Evolutionary conservation across 2,888 invertebrate genomes (phyloP).

Genomic region (Drosophila paramelanica): DNA sequence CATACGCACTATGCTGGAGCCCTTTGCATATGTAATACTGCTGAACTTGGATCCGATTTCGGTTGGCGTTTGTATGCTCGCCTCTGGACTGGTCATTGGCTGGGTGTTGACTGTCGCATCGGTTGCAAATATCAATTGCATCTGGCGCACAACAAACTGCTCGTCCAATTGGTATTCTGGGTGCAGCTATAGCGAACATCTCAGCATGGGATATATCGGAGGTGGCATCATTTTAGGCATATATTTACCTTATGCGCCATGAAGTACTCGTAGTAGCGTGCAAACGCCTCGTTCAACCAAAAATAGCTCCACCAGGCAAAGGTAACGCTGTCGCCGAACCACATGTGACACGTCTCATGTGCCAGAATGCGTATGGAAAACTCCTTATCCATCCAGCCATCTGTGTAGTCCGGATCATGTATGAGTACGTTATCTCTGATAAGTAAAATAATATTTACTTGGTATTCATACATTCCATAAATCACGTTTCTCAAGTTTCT

Average conservation of each 20-base stretch:
- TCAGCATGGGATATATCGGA: neutral
- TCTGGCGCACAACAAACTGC: conserved; percentile 89
- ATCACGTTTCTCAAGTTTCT: too few species aligned
- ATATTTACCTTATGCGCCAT: conserved; percentile 81
- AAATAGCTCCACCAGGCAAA: conserved; percentile 86
- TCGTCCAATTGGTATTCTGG: conserved; percentile 88
- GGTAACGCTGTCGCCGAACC: conserved; percentile 88
- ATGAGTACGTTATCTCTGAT: conserved; percentile 70
- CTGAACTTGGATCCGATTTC: conserved; percentile 87
- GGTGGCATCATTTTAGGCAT: neutral
- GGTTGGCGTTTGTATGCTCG: conserved; percentile 86
- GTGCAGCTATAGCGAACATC: conserved; percentile 87
- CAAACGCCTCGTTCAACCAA: conserved; percentile 89
- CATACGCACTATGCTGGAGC: conserved; percentile 88
- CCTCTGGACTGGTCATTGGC: conserved; percentile 86
- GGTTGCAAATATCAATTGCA: conserved; percentile 87
- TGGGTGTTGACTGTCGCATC: conserved; percentile 87
- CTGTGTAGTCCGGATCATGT: conserved; percentile 68
- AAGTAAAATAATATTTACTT: neutral
- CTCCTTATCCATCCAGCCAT: conserved; percentile 74
- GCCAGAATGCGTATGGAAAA: conserved; percentile 86
- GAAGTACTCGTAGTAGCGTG: conserved; percentile 90
- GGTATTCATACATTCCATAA: too few species aligned
- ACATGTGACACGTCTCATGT: conserved; percentile 87
- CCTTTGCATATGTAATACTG: conserved; percentile 89